Evolutionary conservation across 2,113 vertebrate species (phyloP), one percentile per base, ranked within the genome.

Genomic region (Misgurnus mizolepis): DNA sequence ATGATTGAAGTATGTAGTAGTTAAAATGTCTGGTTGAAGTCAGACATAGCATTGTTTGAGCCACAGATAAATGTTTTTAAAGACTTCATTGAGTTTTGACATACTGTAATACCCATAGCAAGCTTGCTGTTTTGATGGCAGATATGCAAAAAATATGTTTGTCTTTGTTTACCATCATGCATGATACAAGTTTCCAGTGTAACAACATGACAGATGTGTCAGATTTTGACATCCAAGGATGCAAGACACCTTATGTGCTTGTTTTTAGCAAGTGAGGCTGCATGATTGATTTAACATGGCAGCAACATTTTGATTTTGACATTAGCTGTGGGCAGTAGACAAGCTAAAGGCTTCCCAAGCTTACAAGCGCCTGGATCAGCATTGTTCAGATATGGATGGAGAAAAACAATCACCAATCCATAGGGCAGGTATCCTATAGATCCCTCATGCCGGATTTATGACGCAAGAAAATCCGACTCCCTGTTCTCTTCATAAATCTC

Each of bases 251-350:
- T 27, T 60, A 53, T 60, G 39, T 73, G 40, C 70, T n/a, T 71
- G 68, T 55, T 12, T 71, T 14, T 27, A 55, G 14, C 68, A 15
- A 56, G 9, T 56, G 40, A 60, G 60, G 40, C 43, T 11, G 58
- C 10, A 15, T 73, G 55, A 60, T 45, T 61, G 71, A 61, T 40
- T 45, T 40, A 45, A 60, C 72, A 49, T 61, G 58, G 43, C 72
- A 75, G 58, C 34, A 64, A 76, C 43, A 39, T 64, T 76, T 49
- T 50, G 43, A 39, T 49, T 76, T 64, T 60, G 55, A 74, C 71
- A 60, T 45, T 45, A 60, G 55, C 71, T 60, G 12, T 74, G 7
- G 55, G 55, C 40, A 45, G 45, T 61, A 43, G 40, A 43, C 11
- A 14, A 14, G 71, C 55, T 60, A 60, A 73, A 73, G 39, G 58